Evolutionary conservation across 2,113 vertebrate genomes (phyloP), one percentile per base, ranked within the genome.

Genomic region (Siphamia tubifer): DNA sequence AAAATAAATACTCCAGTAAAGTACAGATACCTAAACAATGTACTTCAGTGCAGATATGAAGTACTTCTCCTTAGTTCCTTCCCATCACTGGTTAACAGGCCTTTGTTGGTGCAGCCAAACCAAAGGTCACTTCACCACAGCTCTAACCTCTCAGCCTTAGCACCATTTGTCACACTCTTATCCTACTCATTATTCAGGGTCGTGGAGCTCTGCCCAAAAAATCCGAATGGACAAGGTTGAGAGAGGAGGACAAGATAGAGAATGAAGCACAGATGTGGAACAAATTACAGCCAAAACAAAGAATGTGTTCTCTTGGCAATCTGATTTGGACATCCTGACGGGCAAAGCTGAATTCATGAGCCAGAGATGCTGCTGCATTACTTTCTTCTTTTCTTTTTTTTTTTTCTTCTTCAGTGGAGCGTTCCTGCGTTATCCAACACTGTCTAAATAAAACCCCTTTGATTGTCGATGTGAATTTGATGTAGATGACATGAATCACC

Each of bases 211-310:
- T 13, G 7, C 27, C 21, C 5, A 4, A 16, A 16, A 12, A n/a
- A n/a, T 55, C 10, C 21, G 15, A 36, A 35, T n/a, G 5, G 51
- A 40, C 34, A 15, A 8, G 30, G 19, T 20, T 13, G 16, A 28
- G 13, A 32, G 1, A 61, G 10, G 40, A 60, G 57, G 68, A 44
- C 19, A 13, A 64, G 32, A 51, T 20, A 3, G 23, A 51, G 28
- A 55, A 70, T 38, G 38, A 43, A 39, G 40, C 9, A 3, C 82
- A 82, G 60, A 79, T 74, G 72, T 70, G 64, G 55, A 77, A 53
- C 36, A 67, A 68, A 82, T 57, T 54, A 43, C 44, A 53, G 67
- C 38, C 47, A 25, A 72, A 65, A 53, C 44, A 27, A 74, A 2
- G 51, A 68, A 68, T 77, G 68, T 63, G 34, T 43, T 74, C 43